Conservation (phyloP, 2,113 vertebrate species). For the Prietella phreatophila region DNA sequence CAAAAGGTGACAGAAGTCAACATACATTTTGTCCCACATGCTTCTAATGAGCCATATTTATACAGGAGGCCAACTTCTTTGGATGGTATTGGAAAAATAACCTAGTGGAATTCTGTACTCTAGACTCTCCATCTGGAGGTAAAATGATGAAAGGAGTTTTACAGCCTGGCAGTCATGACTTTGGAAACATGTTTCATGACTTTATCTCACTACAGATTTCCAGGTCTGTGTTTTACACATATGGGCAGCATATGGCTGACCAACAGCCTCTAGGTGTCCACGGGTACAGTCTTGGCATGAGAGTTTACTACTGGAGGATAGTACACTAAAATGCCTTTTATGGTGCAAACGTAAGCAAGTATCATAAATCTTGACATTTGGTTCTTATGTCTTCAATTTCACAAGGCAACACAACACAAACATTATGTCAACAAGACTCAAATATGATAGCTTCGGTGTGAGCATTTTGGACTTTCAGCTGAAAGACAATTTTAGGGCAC, state of each 20-base stretch:
- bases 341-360: constrained; percentile 3
- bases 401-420: neutral
- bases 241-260: constrained; percentile 42
- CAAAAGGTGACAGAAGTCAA: neutral
- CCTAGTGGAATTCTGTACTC: constrained; percentile 9
- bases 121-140: constrained; percentile 7
- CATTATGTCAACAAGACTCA: neutral
- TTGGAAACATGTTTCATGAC: constrained; percentile 27
- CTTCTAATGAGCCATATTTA: neutral
- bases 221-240: constrained; percentile 32
- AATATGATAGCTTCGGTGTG: neutral
- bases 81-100: neutral
- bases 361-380: constrained; percentile 11
- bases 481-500: neutral
- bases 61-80: neutral
- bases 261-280: constrained; percentile 26
- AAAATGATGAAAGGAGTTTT: constrained; percentile 42
- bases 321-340: constrained; percentile 33
- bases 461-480: neutral
- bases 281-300: constrained; percentile 7
- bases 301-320: constrained; percentile 16
- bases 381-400: neutral
- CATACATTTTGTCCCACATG: neutral
- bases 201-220: constrained; percentile 34
- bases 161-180: constrained; percentile 6